Conservation (phyloP, 1,140 invertebrate genomes). For the Cotesia typhae region DNA sequence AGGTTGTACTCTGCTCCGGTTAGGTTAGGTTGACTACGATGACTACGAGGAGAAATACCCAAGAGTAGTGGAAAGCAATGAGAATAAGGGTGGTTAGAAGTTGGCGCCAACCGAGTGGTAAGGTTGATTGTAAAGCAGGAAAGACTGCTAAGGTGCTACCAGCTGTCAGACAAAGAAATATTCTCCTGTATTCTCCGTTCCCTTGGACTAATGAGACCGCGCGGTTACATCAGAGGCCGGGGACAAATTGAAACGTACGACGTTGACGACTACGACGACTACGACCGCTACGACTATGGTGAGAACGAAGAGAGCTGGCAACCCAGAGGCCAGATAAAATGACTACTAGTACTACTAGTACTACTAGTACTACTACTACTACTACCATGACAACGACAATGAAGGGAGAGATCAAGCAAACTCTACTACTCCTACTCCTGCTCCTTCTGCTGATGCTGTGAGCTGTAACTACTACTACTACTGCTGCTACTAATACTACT, state of each 20-base stretch:
- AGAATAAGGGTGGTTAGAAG: conserved; percentile 45
- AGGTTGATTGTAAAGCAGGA: conserved; percentile 61
- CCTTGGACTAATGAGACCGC: conserved; percentile 61
- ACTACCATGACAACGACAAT: neutral
- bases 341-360: too few relatives aligned
- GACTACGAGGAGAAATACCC: conserved; percentile 45
- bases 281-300: conserved; percentile 49
- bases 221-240: conserved; percentile 60
- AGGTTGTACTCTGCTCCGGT: conserved; percentile 20
- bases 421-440: too few relatives aligned
- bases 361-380: too few relatives aligned
- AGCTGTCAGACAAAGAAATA: conserved; percentile 42
- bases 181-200: conserved; percentile 29
- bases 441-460: too few relatives aligned
- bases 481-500: too few relatives aligned
- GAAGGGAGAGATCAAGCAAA: too few relatives aligned
- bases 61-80: conserved; percentile 4
- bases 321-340: neutral
- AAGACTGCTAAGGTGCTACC: conserved; percentile 31
- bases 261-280: conserved; percentile 34
- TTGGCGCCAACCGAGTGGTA: conserved; percentile 40
- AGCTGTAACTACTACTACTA: too few relatives aligned
- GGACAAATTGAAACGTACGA: conserved; percentile 65
- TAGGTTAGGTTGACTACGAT: neutral
- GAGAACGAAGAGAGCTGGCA: conserved; percentile 40